Percentiles rank a stretch among this genome's conserved stretches.
Evolutionary conservation across 2,113 vertebrate genomes (phyloP).

Genomic region (Coturnix japonica): DNA sequence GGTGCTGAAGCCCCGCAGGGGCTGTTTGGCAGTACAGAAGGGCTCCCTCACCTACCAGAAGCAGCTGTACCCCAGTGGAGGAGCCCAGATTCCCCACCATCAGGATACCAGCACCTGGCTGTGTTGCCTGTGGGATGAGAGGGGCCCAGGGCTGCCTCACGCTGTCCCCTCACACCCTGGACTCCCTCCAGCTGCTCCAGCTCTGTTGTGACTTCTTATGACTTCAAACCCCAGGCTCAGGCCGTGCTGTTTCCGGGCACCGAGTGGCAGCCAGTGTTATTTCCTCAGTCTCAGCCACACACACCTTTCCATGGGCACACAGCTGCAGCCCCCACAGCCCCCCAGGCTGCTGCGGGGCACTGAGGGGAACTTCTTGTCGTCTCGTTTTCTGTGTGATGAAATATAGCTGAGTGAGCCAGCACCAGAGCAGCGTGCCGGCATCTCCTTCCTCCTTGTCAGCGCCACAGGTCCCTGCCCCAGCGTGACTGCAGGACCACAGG

Average conservation of each 20-base stretch:
- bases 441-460: not conserved
- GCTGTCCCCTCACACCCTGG: not conserved
- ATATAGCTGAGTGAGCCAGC: constrained; percentile 46
- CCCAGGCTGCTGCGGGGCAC: not conserved
- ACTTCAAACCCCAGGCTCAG: not conserved
- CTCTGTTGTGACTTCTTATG: not conserved
- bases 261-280: not conserved
- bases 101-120: not conserved
- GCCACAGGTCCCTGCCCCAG: too few species aligned
- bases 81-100: not conserved
- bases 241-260: not conserved
- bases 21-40: not conserved
- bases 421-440: rapidly evolving
- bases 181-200: not conserved
- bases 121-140: not conserved
- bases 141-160: not conserved
- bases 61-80: rapidly evolving
- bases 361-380: constrained; percentile 9
- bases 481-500: rapidly evolving
- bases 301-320: not conserved
- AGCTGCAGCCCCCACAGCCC: not conserved
- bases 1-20: not conserved
- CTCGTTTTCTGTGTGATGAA: constrained; percentile 26
- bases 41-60: not conserved
- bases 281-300: constrained; percentile 15